Base-by-base conservation (phyloP, 2,113 vertebrate genomes). In the Pristiophorus japonicus region DNA sequence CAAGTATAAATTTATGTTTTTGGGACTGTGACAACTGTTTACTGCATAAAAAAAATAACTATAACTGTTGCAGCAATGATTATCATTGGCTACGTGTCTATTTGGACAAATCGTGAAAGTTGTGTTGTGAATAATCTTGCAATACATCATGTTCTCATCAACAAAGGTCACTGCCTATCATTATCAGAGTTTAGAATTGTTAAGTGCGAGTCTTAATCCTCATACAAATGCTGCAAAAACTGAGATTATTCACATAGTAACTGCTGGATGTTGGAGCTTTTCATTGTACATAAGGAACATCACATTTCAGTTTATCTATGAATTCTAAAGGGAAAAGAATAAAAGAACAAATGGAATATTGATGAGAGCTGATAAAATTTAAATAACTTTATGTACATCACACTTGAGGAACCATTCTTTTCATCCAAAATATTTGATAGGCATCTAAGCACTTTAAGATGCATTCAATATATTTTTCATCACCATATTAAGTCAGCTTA, bases 311-410 rank as follows among this genome's bases (percentile, higher is more conserved):
- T 47, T 24, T 85, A 47, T 81, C 42, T 85, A 22, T 84, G 42
- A 47, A 85, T 85, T 85, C 24, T 51, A 27, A 87, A 87, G 24
- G 47, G 45, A 51, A 45, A 87, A 51, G 24, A 55, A 87, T 55
- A 51, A 87, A 51, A 87, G 24, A 51, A 51, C 47, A 87, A 87
- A 87, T 87, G 42, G 66, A 87, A 87, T 87, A 51, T 87, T 87
- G 84, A 87, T 87, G 45, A 87, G 45, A 87, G 5, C 4, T 45
- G 42, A 85, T 47, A 85, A 14, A 42, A 81, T 85, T 47, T 85
- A 85, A 87, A 87, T 87, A 47, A 87, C 10, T 87, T 5, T 22
- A 10, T 22, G 20, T 27, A 51, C 7, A 47, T 24, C 81, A 85
- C 42, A 87, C 20, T 42, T 42, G 84, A 34, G 27, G 85, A 7